Base-by-base conservation (phyloP, 2,888 invertebrate species). In the Orchesella flavescens region DNA sequence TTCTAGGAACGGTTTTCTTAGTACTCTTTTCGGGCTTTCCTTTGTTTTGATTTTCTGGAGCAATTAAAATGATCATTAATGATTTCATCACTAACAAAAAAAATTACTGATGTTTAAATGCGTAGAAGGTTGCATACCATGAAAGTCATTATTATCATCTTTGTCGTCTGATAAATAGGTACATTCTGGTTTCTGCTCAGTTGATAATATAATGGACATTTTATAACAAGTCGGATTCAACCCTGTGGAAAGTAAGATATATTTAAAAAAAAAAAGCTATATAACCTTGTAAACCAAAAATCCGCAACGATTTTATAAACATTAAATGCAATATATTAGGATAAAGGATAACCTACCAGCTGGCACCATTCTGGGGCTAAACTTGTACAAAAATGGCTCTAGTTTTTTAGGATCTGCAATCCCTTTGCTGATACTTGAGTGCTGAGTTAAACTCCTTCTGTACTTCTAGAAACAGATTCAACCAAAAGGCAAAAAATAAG, bases 341-440 rank as follows among this genome's bases (percentile, higher is more conserved):
- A n/a, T n/a, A n/a, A 91, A 44, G 46, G 61, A 9, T 10, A 44
- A 24, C 59, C 61, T 90, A 83, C 92, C 91, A 0, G 90, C 90
- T 0, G 95, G 95, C 75, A 95, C 89, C 94, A 96, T 94, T 19
- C 94, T 91, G 0, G 94, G 94, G 90, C 93, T 94, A 24, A 91
- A 88, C 19, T 91, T 90, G 89, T 93, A 94, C 83, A 90, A 89
- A 65, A 89, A 89, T 5, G 90, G 89, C 2, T 77, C 19, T 7
- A 87, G 61, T 81, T 83, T 85, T n/a, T 68, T 43, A 15, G 85
- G 77, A 59, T 87, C 85, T 21, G 86, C 79, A 10, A 92, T 90
- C 17, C 90, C 90, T 85, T 89, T 90, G 88, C 90, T 90, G 24
- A 92, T 90, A 72, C 88, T 89, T 53, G 89, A 89, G 87, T 90